Evolutionary conservation across 2,113 vertebrate genomes (phyloP).

Genomic region (Callospermophilus lateralis): DNA sequence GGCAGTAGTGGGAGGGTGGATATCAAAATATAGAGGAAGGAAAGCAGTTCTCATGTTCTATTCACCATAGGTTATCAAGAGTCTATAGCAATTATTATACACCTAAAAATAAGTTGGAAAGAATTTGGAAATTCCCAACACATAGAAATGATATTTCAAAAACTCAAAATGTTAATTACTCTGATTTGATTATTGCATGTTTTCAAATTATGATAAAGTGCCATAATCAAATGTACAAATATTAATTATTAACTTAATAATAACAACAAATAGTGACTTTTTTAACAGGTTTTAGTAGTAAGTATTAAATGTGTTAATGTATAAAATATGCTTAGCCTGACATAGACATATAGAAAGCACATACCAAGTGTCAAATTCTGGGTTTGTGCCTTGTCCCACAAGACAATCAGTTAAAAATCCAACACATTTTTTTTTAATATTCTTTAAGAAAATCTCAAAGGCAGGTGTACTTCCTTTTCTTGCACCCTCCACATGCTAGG

Average conservation of each 20-base stretch:
- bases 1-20: neutral
- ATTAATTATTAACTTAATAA: neutral
- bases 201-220: neutral
- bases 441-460: neutral
- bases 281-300: neutral
- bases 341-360: neutral
- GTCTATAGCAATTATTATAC: neutral
- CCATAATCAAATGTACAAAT: neutral
- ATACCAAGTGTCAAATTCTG: neutral
- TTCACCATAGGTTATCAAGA: neutral
- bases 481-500: neutral
- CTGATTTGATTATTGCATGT: neutral
- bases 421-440: neutral
- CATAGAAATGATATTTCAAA: neutral
- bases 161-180: neutral
- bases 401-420: neutral
- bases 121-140: neutral
- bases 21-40: neutral
- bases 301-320: neutral
- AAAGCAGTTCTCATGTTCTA: neutral
- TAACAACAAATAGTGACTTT: neutral
- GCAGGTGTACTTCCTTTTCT: neutral
- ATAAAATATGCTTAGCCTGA: neutral
- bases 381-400: neutral
- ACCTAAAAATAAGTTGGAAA: neutral